Conservation (phyloP, 37 sponge, comb jelly and placozoan genomes). For the Beroe forskalii region DNA sequence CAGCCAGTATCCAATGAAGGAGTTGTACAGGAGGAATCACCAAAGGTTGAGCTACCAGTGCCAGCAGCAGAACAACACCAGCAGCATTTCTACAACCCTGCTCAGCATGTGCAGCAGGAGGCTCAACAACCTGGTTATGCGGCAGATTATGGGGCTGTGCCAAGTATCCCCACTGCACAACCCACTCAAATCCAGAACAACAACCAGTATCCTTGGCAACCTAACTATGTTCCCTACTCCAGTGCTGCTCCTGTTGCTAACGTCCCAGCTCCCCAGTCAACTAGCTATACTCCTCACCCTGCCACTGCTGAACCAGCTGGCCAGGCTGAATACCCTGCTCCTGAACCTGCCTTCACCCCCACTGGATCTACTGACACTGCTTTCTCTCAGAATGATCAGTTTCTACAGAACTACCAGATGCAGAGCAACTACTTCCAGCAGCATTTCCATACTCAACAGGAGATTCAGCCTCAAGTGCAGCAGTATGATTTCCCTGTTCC, state of each 20-base stretch:
- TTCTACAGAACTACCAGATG: neutral
- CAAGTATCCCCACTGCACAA: conserved; percentile 21
- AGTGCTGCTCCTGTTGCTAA: neutral
- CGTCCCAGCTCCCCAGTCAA: neutral
- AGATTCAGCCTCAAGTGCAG: neutral
- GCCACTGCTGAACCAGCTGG: neutral
- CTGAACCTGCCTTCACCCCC: neutral
- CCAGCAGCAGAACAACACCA: neutral
- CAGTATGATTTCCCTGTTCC: neutral
- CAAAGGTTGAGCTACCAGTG: neutral
- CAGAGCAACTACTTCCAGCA: neutral
- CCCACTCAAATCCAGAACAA: conserved; percentile 1
- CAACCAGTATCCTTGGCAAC: conserved; percentile 46
- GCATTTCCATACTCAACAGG: neutral
- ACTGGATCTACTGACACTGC: neutral
- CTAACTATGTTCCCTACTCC: neutral
- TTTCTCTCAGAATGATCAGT: neutral
- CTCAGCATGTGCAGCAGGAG: neutral
- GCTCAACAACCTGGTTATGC: neutral
- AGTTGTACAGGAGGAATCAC: neutral
- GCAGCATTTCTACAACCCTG: neutral
- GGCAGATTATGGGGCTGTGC: conserved; percentile 20
- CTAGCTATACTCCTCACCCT: neutral
- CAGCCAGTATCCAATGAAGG: neutral
- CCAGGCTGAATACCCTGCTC: neutral